These are phyloP conservation scores for Iphiclides podalirius DNA, from an alignment of 2,888 invertebrate species.

Conservation along the genomic window DNA sequence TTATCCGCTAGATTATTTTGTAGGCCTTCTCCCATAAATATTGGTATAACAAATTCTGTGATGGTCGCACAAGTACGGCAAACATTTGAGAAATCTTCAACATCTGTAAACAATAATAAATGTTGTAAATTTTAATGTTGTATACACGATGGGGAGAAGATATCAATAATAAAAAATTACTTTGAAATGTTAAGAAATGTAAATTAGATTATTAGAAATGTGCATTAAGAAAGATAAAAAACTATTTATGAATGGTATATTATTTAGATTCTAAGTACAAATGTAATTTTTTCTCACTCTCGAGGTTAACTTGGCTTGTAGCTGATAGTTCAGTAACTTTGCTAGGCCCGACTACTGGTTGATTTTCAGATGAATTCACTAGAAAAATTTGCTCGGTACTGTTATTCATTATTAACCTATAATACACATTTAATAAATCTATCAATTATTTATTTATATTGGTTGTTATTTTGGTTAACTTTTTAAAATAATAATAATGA, in stretches of 20 bases:
- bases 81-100: slow-evolving; percentile 47
- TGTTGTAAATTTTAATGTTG: not conserved
- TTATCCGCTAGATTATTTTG: slow-evolving; percentile 80
- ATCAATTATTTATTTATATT: too few species aligned
- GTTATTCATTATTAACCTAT: slow-evolving; percentile 39
- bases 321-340: slow-evolving; percentile 24
- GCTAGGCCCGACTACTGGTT: slow-evolving; percentile 27
- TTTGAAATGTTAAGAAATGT: too few species aligned
- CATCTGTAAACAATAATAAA: slow-evolving; percentile 37
- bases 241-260: too few species aligned
- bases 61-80: slow-evolving; percentile 80
- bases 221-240: too few species aligned
- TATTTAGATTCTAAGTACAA: too few species aligned
- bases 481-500: too few species aligned
- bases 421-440: not conserved
- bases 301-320: slow-evolving; percentile 35
- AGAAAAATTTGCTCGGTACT: slow-evolving; percentile 43
- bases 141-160: too few species aligned
- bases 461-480: too few species aligned
- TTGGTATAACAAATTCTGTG: slow-evolving; percentile 77
- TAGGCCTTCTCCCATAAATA: slow-evolving; percentile 82
- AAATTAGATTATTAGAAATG: too few species aligned
- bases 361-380: slow-evolving; percentile 32
- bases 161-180: too few species aligned
- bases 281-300: too few species aligned